These are phyloP conservation scores for Scatophagus argus DNA, from an alignment of 2,113 vertebrate species.

Conservation along the genomic window DNA sequence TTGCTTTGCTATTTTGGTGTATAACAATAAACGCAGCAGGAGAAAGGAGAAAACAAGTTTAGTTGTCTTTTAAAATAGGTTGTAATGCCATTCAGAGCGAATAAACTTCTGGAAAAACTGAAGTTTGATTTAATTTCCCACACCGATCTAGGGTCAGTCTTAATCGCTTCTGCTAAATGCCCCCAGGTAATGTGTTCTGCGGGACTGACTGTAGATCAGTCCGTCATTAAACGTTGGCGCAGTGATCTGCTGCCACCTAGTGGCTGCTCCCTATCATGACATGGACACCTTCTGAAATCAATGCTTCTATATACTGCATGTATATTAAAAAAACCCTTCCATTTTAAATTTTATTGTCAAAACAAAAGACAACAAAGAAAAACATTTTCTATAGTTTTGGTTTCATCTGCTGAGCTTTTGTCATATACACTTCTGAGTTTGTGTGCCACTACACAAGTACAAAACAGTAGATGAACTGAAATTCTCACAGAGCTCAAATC, in stretches of 20 bases:
- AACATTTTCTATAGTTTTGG: neutral
- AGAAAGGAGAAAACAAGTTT: neutral
- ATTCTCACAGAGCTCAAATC: neutral
- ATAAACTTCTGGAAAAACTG: neutral
- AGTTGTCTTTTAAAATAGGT: too few species aligned
- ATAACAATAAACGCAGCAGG: neutral
- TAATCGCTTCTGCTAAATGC: too few species aligned
- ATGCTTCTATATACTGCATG: too few species aligned
- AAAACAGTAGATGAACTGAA: neutral
- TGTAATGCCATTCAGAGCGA: neutral
- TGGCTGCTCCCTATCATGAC: slow-evolving; percentile 28
- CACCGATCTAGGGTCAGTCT: slow-evolving; percentile 7
- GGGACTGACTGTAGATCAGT: slow-evolving; percentile 1
- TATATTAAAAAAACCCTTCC: neutral
- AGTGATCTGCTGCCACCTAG: slow-evolving; percentile 65
- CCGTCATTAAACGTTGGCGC: too few species aligned
- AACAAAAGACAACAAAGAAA: neutral
- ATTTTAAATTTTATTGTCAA: neutral
- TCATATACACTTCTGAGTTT: neutral
- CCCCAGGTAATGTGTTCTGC: neutral
- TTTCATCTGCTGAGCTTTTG: neutral
- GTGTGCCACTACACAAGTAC: neutral
- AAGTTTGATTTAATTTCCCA: neutral
- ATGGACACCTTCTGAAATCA: neutral
- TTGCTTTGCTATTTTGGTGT: neutral